Conservation (phyloP, 2,797 vertebrate genomes). For the Spheniscus humboldti region DNA sequence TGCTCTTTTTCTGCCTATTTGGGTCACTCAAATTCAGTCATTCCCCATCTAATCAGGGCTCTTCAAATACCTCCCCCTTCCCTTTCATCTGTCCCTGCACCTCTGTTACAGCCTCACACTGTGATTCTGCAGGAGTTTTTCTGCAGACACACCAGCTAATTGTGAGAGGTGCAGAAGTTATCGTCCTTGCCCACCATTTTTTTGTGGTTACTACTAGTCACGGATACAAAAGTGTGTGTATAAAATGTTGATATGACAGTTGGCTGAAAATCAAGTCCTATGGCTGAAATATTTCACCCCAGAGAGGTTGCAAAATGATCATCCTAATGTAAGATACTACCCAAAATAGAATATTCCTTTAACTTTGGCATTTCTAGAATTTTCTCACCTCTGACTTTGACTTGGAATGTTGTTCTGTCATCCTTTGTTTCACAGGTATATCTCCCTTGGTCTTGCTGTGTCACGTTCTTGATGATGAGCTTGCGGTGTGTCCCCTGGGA, state of each 20-base stretch:
- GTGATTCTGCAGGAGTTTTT: background rate
- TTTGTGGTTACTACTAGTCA: background rate
- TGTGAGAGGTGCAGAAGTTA: background rate
- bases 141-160: background rate
- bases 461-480: constrained; percentile 78
- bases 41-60: background rate
- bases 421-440: constrained; percentile 83
- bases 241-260: background rate
- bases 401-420: constrained; percentile 86
- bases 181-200: rapidly evolving
- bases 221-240: background rate
- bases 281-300: background rate
- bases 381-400: constrained; percentile 84
- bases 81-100: background rate
- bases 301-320: background rate
- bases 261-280: background rate
- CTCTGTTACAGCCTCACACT: background rate
- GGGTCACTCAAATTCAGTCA: background rate
- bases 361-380: background rate
- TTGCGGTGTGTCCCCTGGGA: constrained; percentile 82
- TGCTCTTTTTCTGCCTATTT: background rate
- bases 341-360: background rate
- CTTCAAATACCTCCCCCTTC: background rate
- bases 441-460: constrained; percentile 82
- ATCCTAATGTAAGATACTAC: rapidly evolving